phyloP scores from a whole-genome alignment of 2,113 vertebrate species.

The Origma solitaria region DNA sequence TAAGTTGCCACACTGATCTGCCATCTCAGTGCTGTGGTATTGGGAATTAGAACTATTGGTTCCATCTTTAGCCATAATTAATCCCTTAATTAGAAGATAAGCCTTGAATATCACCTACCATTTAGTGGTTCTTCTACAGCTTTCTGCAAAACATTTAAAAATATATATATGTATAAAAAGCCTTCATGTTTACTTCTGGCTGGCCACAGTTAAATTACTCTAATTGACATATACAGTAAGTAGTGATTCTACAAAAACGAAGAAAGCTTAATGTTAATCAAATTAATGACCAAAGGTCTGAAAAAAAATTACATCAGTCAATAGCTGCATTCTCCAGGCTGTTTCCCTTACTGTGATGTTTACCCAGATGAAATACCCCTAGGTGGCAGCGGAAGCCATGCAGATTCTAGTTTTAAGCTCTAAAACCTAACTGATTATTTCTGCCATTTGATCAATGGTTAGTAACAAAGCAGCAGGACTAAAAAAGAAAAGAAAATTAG shows the following conservation, averaged over 20 bases:
- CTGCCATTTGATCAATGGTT: neutral
- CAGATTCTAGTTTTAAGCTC: neutral
- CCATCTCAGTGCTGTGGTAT: neutral
- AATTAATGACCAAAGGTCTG: neutral
- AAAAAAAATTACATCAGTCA: neutral
- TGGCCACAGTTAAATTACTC: conserved; percentile 69
- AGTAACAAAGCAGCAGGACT: conserved; percentile 12
- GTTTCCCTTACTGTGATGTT: neutral
- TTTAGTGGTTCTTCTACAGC: conserved; percentile 82
- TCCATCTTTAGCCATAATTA: neutral
- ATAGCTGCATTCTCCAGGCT: neutral
- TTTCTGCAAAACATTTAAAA: conserved; percentile 85
- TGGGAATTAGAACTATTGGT: neutral
- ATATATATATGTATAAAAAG: conserved; percentile 68
- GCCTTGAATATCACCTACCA: conserved; percentile 73
- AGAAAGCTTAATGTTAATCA: conserved; percentile 50
- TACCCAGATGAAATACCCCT: conserved; percentile 10
- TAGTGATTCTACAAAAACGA: conserved; percentile 64
- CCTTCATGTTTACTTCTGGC: conserved; percentile 65
- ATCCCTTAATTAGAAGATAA: conserved; percentile 45
- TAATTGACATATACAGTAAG: conserved; percentile 70
- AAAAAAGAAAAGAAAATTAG: neutral
- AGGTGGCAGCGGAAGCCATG: conserved; percentile 44
- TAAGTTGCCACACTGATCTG: neutral
- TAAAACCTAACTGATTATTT: neutral